A percentile compares a stretch with the other conserved stretches of the same genome.
Evolutionary conservation across 2,888 invertebrate species (phyloP).

Genomic region (Megastigmus dorsalis): DNA sequence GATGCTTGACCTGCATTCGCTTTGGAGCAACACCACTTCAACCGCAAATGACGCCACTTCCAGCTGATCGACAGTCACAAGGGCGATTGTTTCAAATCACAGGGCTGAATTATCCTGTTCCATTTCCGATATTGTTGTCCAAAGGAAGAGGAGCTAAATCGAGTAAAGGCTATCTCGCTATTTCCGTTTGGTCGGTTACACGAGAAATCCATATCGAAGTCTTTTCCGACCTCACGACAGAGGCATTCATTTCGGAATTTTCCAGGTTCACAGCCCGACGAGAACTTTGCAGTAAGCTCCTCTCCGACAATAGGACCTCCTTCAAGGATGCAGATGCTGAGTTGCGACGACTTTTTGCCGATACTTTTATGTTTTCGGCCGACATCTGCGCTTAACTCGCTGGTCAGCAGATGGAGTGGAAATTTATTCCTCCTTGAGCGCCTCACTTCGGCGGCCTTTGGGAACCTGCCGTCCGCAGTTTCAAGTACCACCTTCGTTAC

Average conservation of each 20-base stretch:
- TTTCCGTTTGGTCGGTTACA: conserved; percentile 54
- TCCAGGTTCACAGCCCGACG: conserved; percentile 49
- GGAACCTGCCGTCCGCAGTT: neutral
- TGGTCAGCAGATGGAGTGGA: neutral
- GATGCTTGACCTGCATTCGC: neutral
- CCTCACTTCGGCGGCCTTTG: neutral
- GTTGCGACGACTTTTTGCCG: conserved; percentile 4
- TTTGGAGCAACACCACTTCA: neutral
- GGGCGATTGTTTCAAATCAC: conserved; percentile 59
- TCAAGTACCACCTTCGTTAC: neutral
- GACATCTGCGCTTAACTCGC: neutral
- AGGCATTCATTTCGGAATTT: conserved; percentile 45
- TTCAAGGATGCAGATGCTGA: conserved; percentile 48
- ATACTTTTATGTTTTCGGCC: neutral
- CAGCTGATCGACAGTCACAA: neutral
- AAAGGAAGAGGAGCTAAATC: conserved; percentile 52
- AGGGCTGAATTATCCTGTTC: conserved; percentile 51
- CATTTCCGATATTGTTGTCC: conserved; percentile 53
- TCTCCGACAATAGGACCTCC: conserved; percentile 36
- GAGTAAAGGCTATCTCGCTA: too few species aligned
- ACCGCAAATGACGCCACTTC: neutral
- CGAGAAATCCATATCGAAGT: conserved; percentile 62
- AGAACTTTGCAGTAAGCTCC: conserved; percentile 28
- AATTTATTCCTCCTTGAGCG: conserved; percentile 2
- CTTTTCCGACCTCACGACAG: conserved; percentile 24